Percentiles rank a stretch among this genome's conserved stretches.
Conservation (phyloP, 2,113 vertebrate genomes). For the Pyrgilauda ruficollis region DNA sequence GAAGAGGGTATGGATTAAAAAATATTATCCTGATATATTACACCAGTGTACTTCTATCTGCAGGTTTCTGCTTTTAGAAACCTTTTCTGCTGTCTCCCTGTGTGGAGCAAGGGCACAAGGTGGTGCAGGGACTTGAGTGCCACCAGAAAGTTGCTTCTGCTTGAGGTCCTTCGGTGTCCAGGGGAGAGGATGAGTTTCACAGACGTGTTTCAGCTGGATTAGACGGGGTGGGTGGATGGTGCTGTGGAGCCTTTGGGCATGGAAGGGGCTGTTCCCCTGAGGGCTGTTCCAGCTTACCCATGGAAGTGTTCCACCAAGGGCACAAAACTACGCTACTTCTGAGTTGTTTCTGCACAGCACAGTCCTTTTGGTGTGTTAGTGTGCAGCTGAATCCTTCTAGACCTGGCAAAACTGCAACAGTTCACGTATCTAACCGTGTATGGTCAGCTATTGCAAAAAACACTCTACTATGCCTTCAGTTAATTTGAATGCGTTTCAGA, state of each 20-base stretch:
- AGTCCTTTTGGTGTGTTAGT: background rate
- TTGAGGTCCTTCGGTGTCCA: too few species aligned
- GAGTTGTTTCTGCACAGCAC: background rate
- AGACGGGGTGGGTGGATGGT: background rate
- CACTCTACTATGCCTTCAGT: background rate
- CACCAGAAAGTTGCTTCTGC: background rate
- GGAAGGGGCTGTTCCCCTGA: background rate
- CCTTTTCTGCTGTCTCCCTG: background rate
- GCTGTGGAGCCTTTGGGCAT: background rate
- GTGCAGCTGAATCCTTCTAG: background rate
- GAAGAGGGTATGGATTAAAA: background rate
- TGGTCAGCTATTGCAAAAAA: background rate
- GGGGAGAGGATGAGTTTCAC: background rate
- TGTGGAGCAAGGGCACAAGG: background rate
- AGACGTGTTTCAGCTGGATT: accelerated
- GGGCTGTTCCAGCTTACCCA: background rate
- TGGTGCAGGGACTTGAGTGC: too few species aligned
- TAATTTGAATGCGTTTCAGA: background rate
- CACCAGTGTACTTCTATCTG: too few species aligned
- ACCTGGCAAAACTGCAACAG: background rate
- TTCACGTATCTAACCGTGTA: background rate
- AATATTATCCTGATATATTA: too few species aligned
- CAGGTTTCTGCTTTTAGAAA: background rate
- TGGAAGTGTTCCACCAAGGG: background rate
- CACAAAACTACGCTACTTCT: background rate